phyloP scores from a whole-genome alignment of 1,140 invertebrate species.

The Mylabris phalerata region DNA sequence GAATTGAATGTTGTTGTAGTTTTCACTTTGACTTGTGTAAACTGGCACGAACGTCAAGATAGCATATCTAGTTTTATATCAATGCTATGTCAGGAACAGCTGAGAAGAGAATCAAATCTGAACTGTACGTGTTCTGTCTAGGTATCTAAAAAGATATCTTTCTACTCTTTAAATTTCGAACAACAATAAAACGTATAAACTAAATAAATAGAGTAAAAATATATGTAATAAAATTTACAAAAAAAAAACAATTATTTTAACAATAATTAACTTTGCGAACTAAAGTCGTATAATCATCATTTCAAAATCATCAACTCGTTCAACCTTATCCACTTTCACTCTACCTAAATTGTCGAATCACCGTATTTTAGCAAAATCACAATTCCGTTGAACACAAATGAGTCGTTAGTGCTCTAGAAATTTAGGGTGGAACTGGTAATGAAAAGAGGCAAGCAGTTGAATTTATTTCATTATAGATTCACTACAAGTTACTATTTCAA shows the following conservation, averaged over 20 bases:
- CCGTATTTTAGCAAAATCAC: slow-evolving; percentile 15
- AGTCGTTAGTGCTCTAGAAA: slow-evolving; percentile 13
- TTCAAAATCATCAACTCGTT: slow-evolving; percentile 12
- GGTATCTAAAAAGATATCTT: slow-evolving; percentile 1
- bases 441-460: slow-evolving; percentile 10
- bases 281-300: slow-evolving; percentile 14
- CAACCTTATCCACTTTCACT: slow-evolving; percentile 16
- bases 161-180: neutral
- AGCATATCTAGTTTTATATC: slow-evolving; percentile 13
- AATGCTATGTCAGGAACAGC: slow-evolving; percentile 8
- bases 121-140: slow-evolving; percentile 12
- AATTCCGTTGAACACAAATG: slow-evolving; percentile 17
- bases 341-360: slow-evolving; percentile 15
- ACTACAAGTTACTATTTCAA: neutral
- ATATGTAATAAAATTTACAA: neutral
- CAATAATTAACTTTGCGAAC: slow-evolving; percentile 10
- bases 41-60: slow-evolving; percentile 11
- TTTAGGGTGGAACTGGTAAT: slow-evolving; percentile 3
- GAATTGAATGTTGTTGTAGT: neutral
- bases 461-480: slow-evolving; percentile 14
- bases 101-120: slow-evolving; percentile 15
- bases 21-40: slow-evolving; percentile 11
- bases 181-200: no score
- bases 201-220: neutral
- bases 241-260: slow-evolving; percentile 3